A percentile compares a stretch with the other conserved stretches of the same genome.
Conservation (phyloP, 2,113 vertebrate genomes). For the Uria lomvia region DNA sequence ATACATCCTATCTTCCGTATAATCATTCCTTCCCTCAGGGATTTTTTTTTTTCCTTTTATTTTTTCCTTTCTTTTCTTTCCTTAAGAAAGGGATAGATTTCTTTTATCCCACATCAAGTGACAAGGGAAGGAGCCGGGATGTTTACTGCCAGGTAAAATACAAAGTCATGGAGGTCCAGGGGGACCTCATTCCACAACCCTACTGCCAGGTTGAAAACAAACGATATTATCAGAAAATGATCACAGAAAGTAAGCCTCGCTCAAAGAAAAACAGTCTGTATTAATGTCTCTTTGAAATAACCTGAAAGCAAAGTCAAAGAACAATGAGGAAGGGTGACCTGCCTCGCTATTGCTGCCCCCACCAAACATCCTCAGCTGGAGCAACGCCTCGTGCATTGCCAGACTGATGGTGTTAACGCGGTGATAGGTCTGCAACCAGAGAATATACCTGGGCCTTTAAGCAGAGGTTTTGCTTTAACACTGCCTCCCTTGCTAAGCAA, state of each 20-base stretch:
- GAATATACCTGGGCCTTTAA: neutral
- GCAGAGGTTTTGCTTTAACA: neutral
- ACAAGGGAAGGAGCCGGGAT: slow-evolving; percentile 44
- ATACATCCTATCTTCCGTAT: neutral
- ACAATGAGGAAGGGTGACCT: slow-evolving; percentile 14
- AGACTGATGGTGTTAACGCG: neutral
- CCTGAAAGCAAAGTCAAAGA: slow-evolving; percentile 43
- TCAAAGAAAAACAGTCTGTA: slow-evolving; percentile 33
- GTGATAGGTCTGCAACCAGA: neutral
- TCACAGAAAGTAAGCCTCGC: neutral
- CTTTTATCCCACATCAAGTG: slow-evolving; percentile 77
- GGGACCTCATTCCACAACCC: slow-evolving; percentile 17
- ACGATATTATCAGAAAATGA: slow-evolving; percentile 53
- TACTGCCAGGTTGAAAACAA: slow-evolving; percentile 49
- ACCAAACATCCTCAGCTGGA: neutral
- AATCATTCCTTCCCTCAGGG: slow-evolving; percentile 3
- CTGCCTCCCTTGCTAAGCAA: neutral
- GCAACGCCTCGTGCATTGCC: neutral
- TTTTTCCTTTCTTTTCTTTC: neutral
- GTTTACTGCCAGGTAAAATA: slow-evolving; percentile 40
- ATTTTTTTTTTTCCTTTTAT: neutral
- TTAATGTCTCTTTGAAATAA: slow-evolving; percentile 46
- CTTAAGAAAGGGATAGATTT: slow-evolving; percentile 30
- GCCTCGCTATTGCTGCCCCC: neutral
- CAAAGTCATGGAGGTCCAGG: slow-evolving; percentile 12